Conservation (phyloP, 2,797 vertebrate genomes). For the Nannoperca australis region DNA sequence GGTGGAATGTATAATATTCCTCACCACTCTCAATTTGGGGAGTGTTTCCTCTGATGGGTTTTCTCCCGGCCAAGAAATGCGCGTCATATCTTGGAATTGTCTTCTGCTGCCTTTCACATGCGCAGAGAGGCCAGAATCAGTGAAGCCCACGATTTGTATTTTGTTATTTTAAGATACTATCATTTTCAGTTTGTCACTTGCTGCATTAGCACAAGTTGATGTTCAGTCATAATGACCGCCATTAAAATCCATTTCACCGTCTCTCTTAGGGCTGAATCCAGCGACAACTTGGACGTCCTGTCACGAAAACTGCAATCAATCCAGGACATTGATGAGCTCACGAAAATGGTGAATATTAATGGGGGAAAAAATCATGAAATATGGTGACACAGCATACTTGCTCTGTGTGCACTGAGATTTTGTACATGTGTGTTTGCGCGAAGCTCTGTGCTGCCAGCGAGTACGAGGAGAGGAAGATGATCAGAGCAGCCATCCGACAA, state of each 20-base stretch:
- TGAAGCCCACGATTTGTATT: conserved; percentile 11
- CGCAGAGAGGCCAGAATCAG: conserved; percentile 19
- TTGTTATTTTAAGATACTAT: conserved; percentile 19
- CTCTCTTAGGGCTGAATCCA: conserved; percentile 85
- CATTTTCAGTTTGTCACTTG: not conserved
- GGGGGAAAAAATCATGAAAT: fast-evolving
- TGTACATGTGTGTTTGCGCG: not conserved
- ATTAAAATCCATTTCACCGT: not conserved
- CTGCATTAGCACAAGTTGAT: not conserved
- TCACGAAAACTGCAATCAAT: conserved; percentile 89
- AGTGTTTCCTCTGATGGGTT: conserved; percentile 47
- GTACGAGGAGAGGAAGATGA: conserved; percentile 95
- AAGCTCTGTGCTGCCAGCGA: conserved; percentile 90
- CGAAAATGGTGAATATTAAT: conserved; percentile 86
- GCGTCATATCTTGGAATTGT: conserved; percentile 42
- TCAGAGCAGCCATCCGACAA: conserved; percentile 93
- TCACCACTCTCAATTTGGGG: conserved; percentile 51
- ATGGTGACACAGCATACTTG: not conserved
- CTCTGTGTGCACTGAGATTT: not conserved
- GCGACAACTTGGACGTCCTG: conserved; percentile 85
- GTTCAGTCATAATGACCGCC: not conserved
- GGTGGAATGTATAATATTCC: conserved; percentile 74
- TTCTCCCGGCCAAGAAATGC: conserved; percentile 35
- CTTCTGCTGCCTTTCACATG: conserved; percentile 31
- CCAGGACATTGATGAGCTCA: conserved; percentile 92